These are phyloP conservation scores for Oscheius onirici DNA, from an alignment of 2,888 invertebrate genomes.

Conservation along the genomic window DNA sequence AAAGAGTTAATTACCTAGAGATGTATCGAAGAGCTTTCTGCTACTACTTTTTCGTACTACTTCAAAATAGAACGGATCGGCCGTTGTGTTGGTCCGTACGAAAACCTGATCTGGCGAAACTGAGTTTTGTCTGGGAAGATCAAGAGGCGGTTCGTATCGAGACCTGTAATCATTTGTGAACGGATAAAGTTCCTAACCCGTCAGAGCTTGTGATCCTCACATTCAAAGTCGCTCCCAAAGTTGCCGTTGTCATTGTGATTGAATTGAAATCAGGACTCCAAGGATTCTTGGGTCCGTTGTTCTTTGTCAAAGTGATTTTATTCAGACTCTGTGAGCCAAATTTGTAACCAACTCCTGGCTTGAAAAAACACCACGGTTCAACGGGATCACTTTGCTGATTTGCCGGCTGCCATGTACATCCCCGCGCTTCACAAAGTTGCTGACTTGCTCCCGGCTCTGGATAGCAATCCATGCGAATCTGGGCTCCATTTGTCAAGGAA, in stretches of 20 bases:
- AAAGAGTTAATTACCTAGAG: slow-evolving; percentile 49
- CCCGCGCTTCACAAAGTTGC: slow-evolving; percentile 53
- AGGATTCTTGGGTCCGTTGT: slow-evolving; percentile 53
- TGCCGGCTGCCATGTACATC: slow-evolving; percentile 55
- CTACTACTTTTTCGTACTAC: slow-evolving; percentile 50
- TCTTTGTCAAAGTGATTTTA: slow-evolving; percentile 44
- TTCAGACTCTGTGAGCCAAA: slow-evolving; percentile 35
- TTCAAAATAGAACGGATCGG: slow-evolving; percentile 56
- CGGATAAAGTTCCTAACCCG: slow-evolving; percentile 3
- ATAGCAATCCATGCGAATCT: slow-evolving; percentile 53
- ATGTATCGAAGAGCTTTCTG: slow-evolving; percentile 62
- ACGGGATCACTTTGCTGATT: slow-evolving; percentile 10
- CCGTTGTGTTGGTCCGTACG: slow-evolving; percentile 32
- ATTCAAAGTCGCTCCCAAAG: slow-evolving; percentile 53
- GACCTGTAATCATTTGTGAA: not conserved
- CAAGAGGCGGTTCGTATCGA: slow-evolving; percentile 19
- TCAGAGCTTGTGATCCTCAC: slow-evolving; percentile 42
- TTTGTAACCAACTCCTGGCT: slow-evolving; percentile 55
- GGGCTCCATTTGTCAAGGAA: not conserved
- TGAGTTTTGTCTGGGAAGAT: slow-evolving; percentile 42
- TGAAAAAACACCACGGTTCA: slow-evolving; percentile 60
- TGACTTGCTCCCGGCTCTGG: slow-evolving; percentile 58
- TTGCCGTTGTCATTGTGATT: slow-evolving; percentile 44
- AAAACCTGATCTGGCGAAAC: slow-evolving; percentile 40
- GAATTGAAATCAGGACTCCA: slow-evolving; percentile 53